These are phyloP conservation scores for Brachionus manjavacas DNA, from an alignment of 1,140 invertebrate genomes.

Conservation along the genomic window DNA sequence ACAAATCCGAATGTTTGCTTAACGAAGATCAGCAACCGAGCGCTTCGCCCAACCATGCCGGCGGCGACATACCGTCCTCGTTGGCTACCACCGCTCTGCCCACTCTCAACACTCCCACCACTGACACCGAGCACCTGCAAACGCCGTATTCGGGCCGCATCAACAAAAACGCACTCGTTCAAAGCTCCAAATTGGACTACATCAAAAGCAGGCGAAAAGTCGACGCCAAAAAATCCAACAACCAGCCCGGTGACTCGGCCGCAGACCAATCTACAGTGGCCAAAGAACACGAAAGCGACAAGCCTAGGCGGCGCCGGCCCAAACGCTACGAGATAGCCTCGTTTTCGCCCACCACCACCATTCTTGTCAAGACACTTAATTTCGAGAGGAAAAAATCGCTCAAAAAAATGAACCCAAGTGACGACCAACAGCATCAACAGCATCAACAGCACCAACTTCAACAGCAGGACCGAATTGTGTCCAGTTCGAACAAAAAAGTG, in stretches of 20 bases:
- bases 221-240: neutral
- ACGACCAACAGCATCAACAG: neutral
- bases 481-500: conserved; percentile 3
- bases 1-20: too few species aligned
- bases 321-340: conserved; percentile 2
- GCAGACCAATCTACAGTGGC: too few species aligned
- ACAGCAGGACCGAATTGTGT: neutral
- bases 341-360: neutral
- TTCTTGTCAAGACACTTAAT: neutral
- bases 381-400: neutral
- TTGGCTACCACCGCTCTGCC: conserved; percentile 6
- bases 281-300: neutral
- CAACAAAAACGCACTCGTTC: conserved; percentile 3
- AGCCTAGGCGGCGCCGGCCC: neutral
- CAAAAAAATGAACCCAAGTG: neutral
- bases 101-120: neutral
- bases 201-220: neutral
- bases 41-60: too few species aligned
- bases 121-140: neutral
- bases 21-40: too few species aligned
- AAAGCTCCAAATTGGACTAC: neutral
- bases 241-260: too few species aligned
- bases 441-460: neutral
- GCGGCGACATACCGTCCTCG: conserved; percentile 45
- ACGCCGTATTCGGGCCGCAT: conserved; percentile 33